phyloP scores from a whole-genome alignment of 2,113 vertebrate species.

The Ictalurus furcatus region DNA sequence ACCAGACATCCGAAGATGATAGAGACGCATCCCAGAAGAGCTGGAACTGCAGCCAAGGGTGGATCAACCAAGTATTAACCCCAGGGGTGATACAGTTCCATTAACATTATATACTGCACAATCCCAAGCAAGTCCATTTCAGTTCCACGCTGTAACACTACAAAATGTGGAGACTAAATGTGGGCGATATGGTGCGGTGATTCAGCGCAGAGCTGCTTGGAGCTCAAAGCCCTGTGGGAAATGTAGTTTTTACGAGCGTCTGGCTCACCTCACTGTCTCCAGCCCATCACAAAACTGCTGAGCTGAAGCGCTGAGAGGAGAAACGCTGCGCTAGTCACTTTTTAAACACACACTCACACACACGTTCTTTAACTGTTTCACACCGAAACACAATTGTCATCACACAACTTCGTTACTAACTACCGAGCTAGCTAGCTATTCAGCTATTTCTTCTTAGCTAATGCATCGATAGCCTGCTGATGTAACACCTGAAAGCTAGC shows the following conservation, averaged over 20 bases:
- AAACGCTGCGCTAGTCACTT: constrained; percentile 7
- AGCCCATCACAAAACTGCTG: constrained; percentile 50
- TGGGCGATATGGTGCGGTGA: constrained; percentile 12
- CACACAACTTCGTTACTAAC: neutral
- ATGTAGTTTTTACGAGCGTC: constrained; percentile 46
- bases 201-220: constrained; percentile 44
- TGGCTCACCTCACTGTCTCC: constrained; percentile 7
- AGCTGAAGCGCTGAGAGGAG: constrained; percentile 32
- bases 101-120: neutral
- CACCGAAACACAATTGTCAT: neutral
- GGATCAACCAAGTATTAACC: neutral
- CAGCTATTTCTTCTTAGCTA: neutral
- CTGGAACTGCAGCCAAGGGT: neutral
- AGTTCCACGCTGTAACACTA: neutral
- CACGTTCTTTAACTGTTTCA: neutral
- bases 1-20: neutral
- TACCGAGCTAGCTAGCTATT: neutral
- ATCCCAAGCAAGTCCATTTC: neutral
- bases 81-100: neutral
- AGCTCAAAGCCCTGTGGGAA: constrained; percentile 50
- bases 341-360: constrained; percentile 28
- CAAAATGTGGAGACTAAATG: neutral
- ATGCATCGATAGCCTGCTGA: neutral
- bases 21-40: neutral
- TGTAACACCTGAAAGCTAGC: neutral